A percentile compares a stretch with the other conserved stretches of the same genome.
These are phyloP conservation scores for Rallus limicola DNA, from an alignment of 2,113 vertebrate species.

Conservation along the genomic window DNA sequence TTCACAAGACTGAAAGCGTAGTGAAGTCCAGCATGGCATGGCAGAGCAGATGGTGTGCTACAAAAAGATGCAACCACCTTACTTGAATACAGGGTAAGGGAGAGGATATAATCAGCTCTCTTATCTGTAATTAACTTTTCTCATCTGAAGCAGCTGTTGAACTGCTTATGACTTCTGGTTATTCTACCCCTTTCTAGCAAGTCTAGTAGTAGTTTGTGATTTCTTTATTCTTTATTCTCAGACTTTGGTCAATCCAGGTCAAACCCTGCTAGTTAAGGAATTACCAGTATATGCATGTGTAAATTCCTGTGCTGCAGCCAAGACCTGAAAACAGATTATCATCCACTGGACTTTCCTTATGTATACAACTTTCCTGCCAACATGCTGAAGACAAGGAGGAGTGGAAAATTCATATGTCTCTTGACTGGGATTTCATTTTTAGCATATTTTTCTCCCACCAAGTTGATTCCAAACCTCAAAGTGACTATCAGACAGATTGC, in stretches of 20 bases:
- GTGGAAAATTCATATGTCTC: not conserved
- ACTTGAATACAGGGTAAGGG: not conserved
- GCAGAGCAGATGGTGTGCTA: not conserved
- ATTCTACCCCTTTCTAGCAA: slow-evolving; percentile 18
- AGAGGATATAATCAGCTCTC: slow-evolving; percentile 7
- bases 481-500: not conserved
- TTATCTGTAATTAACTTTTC: slow-evolving; percentile 42
- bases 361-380: not conserved
- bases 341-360: not conserved
- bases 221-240: not conserved
- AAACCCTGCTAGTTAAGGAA: slow-evolving; percentile 23
- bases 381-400: not conserved
- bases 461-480: not conserved
- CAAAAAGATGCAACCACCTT: not conserved
- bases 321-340: slow-evolving; percentile 5
- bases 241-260: not conserved
- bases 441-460: not conserved
- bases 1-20: not conserved
- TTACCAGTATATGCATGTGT: not conserved
- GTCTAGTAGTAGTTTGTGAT: not conserved
- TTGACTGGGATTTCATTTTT: not conserved
- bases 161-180: not conserved
- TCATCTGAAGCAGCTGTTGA: slow-evolving; percentile 17
- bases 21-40: not conserved
- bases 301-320: not conserved